Percentiles rank a stretch among this genome's conserved stretches.
These are phyloP conservation scores for Agonopterix alstromeriana DNA, from an alignment of 2,888 invertebrate genomes.

Conservation along the genomic window DNA sequence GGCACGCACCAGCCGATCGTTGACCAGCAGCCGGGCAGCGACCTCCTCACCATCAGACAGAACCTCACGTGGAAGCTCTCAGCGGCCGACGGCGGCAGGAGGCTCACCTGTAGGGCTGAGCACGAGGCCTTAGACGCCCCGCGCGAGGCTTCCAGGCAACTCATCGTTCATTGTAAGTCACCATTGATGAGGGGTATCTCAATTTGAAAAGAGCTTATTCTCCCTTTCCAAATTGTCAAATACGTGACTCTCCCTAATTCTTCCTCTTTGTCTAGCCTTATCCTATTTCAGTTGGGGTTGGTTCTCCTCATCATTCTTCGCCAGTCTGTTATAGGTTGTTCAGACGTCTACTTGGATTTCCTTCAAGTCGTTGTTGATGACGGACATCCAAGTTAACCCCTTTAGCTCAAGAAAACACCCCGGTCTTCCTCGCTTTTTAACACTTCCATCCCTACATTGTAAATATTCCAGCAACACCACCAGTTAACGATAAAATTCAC, in stretches of 20 bases:
- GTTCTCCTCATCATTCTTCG: not conserved
- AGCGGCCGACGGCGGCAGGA: slow-evolving; percentile 80
- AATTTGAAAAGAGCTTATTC: not conserved
- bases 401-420: no score
- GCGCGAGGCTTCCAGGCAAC: slow-evolving; percentile 37
- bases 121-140: slow-evolving; percentile 78
- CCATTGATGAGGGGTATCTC: no score
- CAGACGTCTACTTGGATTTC: not conserved
- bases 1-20: slow-evolving; percentile 75
- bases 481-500: not conserved
- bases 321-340: not conserved
- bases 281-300: not conserved
- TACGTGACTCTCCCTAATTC: no score
- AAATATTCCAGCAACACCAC: not conserved
- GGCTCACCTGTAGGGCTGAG: slow-evolving; percentile 80
- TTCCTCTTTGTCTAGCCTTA: not conserved
- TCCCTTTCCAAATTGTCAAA: no score
- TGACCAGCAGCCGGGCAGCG: slow-evolving; percentile 65
- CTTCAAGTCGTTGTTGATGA: no score
- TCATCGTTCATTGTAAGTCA: slow-evolving; percentile 57
- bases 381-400: no score
- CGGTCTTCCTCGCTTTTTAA: not conserved
- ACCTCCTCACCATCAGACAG: slow-evolving; percentile 79
- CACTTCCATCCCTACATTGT: not conserved
- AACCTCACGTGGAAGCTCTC: slow-evolving; percentile 79